These are phyloP conservation scores for Mesochorus sp. DNA, from an alignment of 2,888 invertebrate genomes.

Conservation along the genomic window DNA sequence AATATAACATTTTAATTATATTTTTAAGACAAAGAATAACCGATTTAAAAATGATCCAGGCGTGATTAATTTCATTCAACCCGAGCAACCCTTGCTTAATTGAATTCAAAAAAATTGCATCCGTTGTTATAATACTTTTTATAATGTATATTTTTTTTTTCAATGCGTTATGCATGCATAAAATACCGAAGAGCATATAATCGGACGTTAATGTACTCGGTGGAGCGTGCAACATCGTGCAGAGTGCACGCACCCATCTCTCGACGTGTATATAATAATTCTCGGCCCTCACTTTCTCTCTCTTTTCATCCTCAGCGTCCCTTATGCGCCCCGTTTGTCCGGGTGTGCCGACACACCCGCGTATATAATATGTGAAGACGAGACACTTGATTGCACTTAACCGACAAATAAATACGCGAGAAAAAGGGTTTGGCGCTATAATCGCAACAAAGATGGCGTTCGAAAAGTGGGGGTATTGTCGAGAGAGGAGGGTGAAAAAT, in stretches of 20 bases:
- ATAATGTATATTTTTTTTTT: too few relatives aligned
- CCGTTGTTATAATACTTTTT: too few relatives aligned
- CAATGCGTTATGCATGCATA: neutral
- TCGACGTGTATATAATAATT: slow-evolving; percentile 35
- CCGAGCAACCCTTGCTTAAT: neutral
- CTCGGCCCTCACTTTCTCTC: neutral
- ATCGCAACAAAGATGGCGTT: slow-evolving; percentile 30
- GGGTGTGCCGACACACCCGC: neutral
- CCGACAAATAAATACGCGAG: slow-evolving; percentile 70
- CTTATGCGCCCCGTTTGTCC: slow-evolving; percentile 24
- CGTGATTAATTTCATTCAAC: neutral
- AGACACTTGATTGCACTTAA: slow-evolving; percentile 72
- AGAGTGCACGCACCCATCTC: slow-evolving; percentile 20
- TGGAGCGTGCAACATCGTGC: slow-evolving; percentile 49
- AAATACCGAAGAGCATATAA: slow-evolving; percentile 13
- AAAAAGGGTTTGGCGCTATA: slow-evolving; percentile 27
- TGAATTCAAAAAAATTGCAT: neutral
- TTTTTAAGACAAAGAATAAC: too few relatives aligned
- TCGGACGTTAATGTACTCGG: slow-evolving; percentile 53
- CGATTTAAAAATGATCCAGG: too few relatives aligned
- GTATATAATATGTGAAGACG: slow-evolving; percentile 54
- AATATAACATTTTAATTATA: too few relatives aligned
- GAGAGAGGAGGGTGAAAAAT: slow-evolving; percentile 62
- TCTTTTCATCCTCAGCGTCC: neutral
- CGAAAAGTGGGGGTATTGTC: slow-evolving; percentile 34